Evolutionary conservation across 2,797 vertebrate genomes (phyloP).

Genomic region (Chloroceryle inda): DNA sequence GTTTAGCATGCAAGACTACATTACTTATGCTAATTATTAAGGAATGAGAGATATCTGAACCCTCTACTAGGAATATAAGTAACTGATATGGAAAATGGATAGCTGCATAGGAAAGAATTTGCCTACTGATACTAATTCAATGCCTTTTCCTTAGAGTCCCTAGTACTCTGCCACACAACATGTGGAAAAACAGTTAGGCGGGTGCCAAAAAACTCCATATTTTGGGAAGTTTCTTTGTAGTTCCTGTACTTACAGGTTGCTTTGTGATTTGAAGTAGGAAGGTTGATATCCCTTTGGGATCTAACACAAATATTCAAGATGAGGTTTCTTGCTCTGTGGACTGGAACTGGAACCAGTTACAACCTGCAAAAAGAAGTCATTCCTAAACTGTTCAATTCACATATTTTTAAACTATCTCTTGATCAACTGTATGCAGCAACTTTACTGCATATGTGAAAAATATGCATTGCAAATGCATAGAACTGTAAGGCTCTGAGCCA

Average conservation of each 20-base stretch:
- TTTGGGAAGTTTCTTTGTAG: background rate
- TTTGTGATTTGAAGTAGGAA: background rate
- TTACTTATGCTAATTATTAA: background rate
- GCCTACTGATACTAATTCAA: background rate
- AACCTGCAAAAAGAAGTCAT: background rate
- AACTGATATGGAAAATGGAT: background rate
- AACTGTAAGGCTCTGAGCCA: slow-evolving; percentile 22
- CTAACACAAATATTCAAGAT: background rate
- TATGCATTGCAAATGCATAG: slow-evolving; percentile 56
- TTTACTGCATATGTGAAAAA: slow-evolving; percentile 21
- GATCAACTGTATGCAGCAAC: slow-evolving; percentile 22
- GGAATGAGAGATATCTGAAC: background rate
- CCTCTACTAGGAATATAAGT: background rate
- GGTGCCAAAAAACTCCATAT: background rate
- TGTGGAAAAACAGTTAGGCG: background rate
- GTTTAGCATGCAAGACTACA: background rate
- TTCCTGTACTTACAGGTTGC: background rate
- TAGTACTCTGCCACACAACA: background rate
- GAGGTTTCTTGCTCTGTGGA: background rate
- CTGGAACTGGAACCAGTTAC: background rate
- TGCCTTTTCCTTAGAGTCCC: background rate
- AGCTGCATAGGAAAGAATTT: background rate
- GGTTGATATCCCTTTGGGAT: background rate
- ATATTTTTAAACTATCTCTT: slow-evolving; percentile 30
- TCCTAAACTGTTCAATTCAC: slow-evolving; percentile 1